Evolutionary conservation across 2,888 invertebrate genomes (phyloP).

Genomic region (Magallana nippona): DNA sequence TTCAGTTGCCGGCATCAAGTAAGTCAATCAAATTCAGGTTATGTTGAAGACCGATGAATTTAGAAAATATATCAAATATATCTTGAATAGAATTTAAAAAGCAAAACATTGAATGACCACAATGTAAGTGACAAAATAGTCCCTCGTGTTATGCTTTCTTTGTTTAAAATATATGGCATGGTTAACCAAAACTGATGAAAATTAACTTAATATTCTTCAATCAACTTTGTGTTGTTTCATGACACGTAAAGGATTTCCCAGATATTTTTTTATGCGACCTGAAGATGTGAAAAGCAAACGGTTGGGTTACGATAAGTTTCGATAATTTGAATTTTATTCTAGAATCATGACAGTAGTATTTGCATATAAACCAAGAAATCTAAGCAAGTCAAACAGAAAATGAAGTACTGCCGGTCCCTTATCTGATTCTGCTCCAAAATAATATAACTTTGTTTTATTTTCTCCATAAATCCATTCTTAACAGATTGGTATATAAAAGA

Average conservation of each 20-base stretch:
- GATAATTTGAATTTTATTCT: slow-evolving; percentile 2
- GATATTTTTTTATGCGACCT: neutral
- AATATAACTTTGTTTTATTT: slow-evolving; percentile 30
- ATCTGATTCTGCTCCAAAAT: neutral
- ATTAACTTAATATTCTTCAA: too few species aligned
- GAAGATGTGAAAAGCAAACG: slow-evolving; percentile 15
- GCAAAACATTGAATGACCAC: too few species aligned
- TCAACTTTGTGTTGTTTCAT: neutral
- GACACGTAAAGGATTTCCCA: neutral
- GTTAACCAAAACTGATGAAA: neutral
- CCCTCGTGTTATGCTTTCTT: too few species aligned
- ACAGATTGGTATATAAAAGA: slow-evolving; percentile 33
- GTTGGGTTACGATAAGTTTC: neutral
- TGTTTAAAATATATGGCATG: neutral
- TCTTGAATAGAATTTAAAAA: too few species aligned
- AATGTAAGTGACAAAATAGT: too few species aligned
- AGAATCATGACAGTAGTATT: slow-evolving; percentile 1
- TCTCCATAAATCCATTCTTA: slow-evolving; percentile 20
- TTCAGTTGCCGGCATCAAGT: too few species aligned
- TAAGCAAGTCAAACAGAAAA: neutral
- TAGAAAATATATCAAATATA: too few species aligned
- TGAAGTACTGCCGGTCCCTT: neutral
- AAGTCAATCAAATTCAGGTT: too few species aligned
- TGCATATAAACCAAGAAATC: slow-evolving; percentile 15
- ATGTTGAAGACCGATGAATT: too few species aligned